Evolutionary conservation across 2,888 invertebrate genomes (phyloP), one percentile per base, ranked within the genome.

Genomic region (Agrochola litura): DNA sequence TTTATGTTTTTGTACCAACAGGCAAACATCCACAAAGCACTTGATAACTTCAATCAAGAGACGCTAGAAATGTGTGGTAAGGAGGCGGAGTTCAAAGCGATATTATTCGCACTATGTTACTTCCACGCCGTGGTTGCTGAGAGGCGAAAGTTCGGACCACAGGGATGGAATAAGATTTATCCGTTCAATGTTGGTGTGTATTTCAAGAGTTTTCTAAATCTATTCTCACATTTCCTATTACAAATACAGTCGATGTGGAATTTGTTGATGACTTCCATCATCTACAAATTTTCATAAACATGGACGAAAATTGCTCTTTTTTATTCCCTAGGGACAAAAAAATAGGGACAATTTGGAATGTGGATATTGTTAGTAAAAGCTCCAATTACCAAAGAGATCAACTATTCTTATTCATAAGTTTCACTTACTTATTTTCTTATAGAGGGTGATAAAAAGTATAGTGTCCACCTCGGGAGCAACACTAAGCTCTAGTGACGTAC

Each of bases 71-170:
- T 99, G 98, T 99, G 99, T 90, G 98, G 98, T 73, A 99, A 99
- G 93, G 99, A 99, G 94, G 99, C 99, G 0, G 99, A 99, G 96
- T 99, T 99, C 93, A 99, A 99, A 97, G 98, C 98, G 0, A 99
- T 99, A 88, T 96, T 99, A 56, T 99, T 99, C 93, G 98, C 99
- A 0, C 96, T 99, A 0, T 99, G 99, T 91, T 99, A 99, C 92
- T 99, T 99, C 94, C 99, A 99, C 93, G 99, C 99, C 0, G 99
- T 99, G 0, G 99, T 99, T 0, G 99, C 99, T 0, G 99, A 99
- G 93, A 97, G 98, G 67, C 97, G 98, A 65, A 99, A 99, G 95
- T 99, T 99, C 92, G 99, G 99, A 0, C 99, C 99, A 0, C 99
- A 98, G 91, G 99, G 99, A 6, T 99, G 99, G 99, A 99, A 99